A percentile compares a stretch with the other conserved stretches of the same genome.
Conservation (phyloP, 2,113 vertebrate genomes). For the Chitala chitala region DNA sequence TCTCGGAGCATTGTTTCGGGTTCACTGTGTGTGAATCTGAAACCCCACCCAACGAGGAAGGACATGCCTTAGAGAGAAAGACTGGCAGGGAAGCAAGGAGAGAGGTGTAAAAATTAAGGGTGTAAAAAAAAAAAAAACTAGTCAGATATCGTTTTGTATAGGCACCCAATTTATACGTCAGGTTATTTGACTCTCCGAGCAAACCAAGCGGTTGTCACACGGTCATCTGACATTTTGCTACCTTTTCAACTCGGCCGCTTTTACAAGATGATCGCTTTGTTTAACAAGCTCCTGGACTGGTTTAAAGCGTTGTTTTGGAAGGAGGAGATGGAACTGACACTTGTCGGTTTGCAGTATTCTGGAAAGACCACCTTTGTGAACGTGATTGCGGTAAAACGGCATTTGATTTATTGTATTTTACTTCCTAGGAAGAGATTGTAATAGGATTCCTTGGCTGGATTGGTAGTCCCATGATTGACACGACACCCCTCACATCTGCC, state of each 20-base stretch:
- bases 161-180: not conserved
- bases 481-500: not conserved
- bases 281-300: conserved; percentile 80
- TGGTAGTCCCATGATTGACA: conserved; percentile 24
- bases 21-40: conserved; percentile 43
- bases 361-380: conserved; percentile 83
- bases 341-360: conserved; percentile 79
- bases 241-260: not conserved
- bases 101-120: not conserved
- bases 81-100: conserved; percentile 12
- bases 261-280: conserved; percentile 69
- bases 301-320: conserved; percentile 82
- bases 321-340: conserved; percentile 81
- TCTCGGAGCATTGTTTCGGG: conserved; percentile 41
- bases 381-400: conserved; percentile 70
- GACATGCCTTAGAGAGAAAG: conserved; percentile 23
- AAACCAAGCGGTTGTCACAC: conserved; percentile 12
- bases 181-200: not conserved
- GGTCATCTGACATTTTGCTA: conserved; percentile 36
- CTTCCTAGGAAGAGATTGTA: not conserved
- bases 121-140: not conserved
- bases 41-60: conserved; percentile 52
- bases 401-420: not conserved
- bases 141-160: no score
- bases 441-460: not conserved